A percentile compares a stretch with the other conserved stretches of the same genome.
Evolutionary conservation across 2,113 vertebrate species (phyloP).

Genomic region (Gyps fulvus): DNA sequence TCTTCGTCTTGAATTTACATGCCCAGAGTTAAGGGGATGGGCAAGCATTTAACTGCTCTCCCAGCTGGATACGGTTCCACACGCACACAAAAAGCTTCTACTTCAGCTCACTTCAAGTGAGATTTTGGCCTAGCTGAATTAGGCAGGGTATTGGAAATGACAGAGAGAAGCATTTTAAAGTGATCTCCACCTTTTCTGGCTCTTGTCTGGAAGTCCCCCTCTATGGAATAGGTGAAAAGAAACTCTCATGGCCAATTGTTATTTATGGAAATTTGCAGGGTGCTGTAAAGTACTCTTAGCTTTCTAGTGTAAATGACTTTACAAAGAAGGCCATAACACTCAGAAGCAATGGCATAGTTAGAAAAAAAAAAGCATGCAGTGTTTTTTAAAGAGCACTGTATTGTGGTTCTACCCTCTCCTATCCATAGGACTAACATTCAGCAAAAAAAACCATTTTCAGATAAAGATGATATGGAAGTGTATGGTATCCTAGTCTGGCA

Average conservation of each 20-base stretch:
- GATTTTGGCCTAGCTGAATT: slow-evolving; percentile 60
- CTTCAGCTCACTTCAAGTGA: slow-evolving; percentile 64
- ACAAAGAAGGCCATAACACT: slow-evolving; percentile 1
- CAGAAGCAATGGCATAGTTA: slow-evolving; percentile 8
- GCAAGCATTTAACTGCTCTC: slow-evolving; percentile 35
- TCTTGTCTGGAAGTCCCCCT: slow-evolving; percentile 16
- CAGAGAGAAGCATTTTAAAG: slow-evolving; percentile 55
- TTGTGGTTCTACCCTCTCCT: background rate
- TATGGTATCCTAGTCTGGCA: background rate
- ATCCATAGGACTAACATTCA: background rate
- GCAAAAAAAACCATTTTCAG: background rate
- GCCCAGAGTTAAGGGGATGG: slow-evolving; percentile 56
- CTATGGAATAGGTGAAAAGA: slow-evolving; percentile 52
- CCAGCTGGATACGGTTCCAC: slow-evolving; percentile 3
- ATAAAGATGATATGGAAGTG: background rate
- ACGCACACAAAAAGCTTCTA: slow-evolving; percentile 61
- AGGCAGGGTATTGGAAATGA: slow-evolving; percentile 40
- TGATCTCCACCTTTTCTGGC: slow-evolving; percentile 60
- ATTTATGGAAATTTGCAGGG: slow-evolving; percentile 53
- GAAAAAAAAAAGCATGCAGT: background rate
- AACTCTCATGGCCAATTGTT: slow-evolving; percentile 23
- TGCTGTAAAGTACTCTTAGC: slow-evolving; percentile 32
- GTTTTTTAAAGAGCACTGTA: background rate
- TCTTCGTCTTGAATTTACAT: slow-evolving; percentile 62
- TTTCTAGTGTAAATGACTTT: slow-evolving; percentile 39